These are phyloP conservation scores for Eurois occulta DNA, from an alignment of 2,888 invertebrate species.

Conservation along the genomic window DNA sequence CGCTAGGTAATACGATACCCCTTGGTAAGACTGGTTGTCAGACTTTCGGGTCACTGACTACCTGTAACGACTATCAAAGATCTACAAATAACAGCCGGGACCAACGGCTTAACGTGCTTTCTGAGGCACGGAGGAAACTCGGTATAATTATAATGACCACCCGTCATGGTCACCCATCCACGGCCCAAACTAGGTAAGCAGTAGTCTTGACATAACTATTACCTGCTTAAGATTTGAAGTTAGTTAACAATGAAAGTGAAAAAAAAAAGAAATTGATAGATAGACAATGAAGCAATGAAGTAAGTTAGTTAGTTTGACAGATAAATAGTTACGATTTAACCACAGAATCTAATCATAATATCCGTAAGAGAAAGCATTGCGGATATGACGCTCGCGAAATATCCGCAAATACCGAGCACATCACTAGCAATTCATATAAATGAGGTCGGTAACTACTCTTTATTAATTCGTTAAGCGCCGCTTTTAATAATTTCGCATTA, in stretches of 20 bases:
- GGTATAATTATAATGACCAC: too few relatives aligned
- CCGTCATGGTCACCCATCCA: too few relatives aligned
- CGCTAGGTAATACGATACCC: too few relatives aligned
- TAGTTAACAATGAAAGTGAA: not conserved
- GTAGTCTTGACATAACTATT: not conserved
- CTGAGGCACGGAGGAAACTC: too few relatives aligned
- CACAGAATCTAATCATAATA: not conserved
- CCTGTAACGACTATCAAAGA: too few relatives aligned
- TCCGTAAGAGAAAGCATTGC: not conserved
- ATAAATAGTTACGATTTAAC: not conserved
- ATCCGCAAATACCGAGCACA: conserved; percentile 37
- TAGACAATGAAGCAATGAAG: not conserved
- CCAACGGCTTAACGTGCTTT: too few relatives aligned
- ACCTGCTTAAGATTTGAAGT: not conserved
- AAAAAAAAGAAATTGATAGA: not conserved
- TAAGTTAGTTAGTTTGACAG: not conserved
- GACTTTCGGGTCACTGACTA: too few relatives aligned
- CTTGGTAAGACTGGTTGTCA: too few relatives aligned
- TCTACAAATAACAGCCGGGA: too few relatives aligned
- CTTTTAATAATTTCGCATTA: conserved; percentile 58
- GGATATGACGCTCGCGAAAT: conserved; percentile 22
- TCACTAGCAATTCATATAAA: conserved; percentile 63
- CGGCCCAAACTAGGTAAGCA: too few relatives aligned
- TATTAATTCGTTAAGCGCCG: conserved; percentile 64
- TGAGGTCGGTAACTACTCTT: conserved; percentile 62